A percentile compares a stretch with the other conserved stretches of the same genome.
phyloP scores from a whole-genome alignment of 2,113 vertebrate species.

The Athene noctua region DNA sequence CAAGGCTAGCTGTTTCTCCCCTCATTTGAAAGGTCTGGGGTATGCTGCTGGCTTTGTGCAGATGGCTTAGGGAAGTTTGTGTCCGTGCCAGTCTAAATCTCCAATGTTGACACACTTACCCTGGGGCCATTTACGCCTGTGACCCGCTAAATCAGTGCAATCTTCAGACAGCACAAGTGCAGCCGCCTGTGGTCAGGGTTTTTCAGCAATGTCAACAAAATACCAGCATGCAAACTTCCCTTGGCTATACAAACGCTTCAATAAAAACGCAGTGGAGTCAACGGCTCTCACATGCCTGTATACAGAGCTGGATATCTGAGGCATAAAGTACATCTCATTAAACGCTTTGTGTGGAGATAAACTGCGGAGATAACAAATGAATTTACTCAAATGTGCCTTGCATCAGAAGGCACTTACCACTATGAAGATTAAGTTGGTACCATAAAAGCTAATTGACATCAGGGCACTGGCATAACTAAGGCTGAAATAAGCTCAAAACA shows the following conservation, averaged over 20 bases:
- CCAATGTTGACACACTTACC: neutral
- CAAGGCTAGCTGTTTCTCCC: neutral
- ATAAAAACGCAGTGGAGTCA: neutral
- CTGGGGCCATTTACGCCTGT: neutral
- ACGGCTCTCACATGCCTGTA: neutral
- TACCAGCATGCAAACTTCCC: neutral
- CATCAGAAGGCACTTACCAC: constrained; percentile 67
- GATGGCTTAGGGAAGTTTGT: neutral
- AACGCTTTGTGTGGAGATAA: neutral
- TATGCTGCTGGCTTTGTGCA: neutral
- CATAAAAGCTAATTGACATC: constrained; percentile 58
- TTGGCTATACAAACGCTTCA: neutral
- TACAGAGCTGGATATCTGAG: neutral
- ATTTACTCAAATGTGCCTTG: constrained; percentile 4
- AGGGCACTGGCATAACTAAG: constrained; percentile 18
- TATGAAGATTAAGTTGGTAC: constrained; percentile 37
- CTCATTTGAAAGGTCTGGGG: neutral
- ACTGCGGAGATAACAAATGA: neutral
- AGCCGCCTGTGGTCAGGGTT: neutral
- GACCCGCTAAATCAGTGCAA: neutral
- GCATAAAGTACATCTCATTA: constrained; percentile 1
- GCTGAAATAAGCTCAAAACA: constrained; percentile 2
- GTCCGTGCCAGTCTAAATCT: neutral
- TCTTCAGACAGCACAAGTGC: neutral
- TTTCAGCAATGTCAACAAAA: neutral